These are phyloP conservation scores for Coenonympha glycerion DNA, from an alignment of 2,888 invertebrate species.

Conservation along the genomic window DNA sequence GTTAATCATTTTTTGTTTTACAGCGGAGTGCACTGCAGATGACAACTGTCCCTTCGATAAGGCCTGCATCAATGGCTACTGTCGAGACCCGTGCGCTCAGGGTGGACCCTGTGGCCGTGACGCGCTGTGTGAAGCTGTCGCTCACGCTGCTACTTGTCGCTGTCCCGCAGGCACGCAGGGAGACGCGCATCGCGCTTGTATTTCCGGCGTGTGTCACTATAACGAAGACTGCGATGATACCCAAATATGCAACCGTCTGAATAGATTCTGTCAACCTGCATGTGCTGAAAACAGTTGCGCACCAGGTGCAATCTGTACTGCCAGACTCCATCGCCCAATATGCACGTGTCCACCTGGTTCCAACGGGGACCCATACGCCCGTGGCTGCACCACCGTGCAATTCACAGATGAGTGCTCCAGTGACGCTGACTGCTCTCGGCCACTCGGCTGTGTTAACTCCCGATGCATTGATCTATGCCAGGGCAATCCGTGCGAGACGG, in stretches of 20 bases:
- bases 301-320: conserved; percentile 83
- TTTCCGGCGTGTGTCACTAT: conserved; percentile 88
- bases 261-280: conserved; percentile 87
- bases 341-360: conserved; percentile 86
- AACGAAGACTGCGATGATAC: conserved; percentile 91
- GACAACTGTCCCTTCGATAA: conserved; percentile 90
- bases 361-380: conserved; percentile 85
- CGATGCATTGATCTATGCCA: conserved; percentile 87
- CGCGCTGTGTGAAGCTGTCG: conserved; percentile 83
- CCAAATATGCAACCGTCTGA: conserved; percentile 88
- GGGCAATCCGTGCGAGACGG: conserved; percentile 82
- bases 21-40: conserved; percentile 88
- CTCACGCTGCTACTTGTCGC: conserved; percentile 86
- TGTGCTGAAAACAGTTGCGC: conserved; percentile 90
- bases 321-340: conserved; percentile 83
- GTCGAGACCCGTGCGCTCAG: conserved; percentile 84
- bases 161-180: conserved; percentile 92
- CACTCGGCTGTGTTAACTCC: conserved; percentile 84
- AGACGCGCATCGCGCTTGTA: conserved; percentile 86
- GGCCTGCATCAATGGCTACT: conserved; percentile 85
- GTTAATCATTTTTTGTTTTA: conserved; percentile 29
- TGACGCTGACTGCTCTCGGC: conserved; percentile 85
- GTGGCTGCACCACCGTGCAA: conserved; percentile 59
- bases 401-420: conserved; percentile 78
- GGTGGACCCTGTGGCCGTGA: conserved; percentile 85